phyloP scores from a whole-genome alignment of 2,888 invertebrate species.

The Allygus modestus region DNA sequence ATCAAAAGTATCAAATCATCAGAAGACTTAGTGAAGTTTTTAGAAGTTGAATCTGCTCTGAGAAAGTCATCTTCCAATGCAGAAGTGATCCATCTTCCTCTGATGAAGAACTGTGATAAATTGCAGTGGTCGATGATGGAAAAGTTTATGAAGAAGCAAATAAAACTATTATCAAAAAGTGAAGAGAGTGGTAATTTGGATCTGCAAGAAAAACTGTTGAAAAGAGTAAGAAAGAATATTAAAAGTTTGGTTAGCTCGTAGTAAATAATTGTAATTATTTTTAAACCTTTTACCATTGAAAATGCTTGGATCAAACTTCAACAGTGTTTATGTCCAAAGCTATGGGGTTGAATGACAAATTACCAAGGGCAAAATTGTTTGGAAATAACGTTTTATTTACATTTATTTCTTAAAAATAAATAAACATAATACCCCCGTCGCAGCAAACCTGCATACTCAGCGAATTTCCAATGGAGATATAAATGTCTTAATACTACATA shows the following conservation, averaged over 20 bases:
- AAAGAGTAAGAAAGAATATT: conserved; percentile 19
- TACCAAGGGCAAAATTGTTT: no score
- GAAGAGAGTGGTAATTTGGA: background rate
- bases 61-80: background rate
- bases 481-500: no score
- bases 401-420: no score
- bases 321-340: no score
- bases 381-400: no score
- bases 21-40: conserved; percentile 21
- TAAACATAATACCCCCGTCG: no score
- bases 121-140: conserved; percentile 36
- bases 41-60: conserved; percentile 12
- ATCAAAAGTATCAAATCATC: conserved; percentile 12
- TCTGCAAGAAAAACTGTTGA: conserved; percentile 20
- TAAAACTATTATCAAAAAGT: conserved; percentile 10
- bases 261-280: background rate
- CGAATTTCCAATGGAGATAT: no score
- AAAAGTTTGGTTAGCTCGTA: conserved; percentile 5
- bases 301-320: no score
- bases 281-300: background rate
- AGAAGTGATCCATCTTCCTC: background rate
- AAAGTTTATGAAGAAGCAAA: conserved; percentile 25
- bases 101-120: conserved; percentile 19
- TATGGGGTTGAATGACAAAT: no score
- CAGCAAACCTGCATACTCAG: no score